phyloP scores from a whole-genome alignment of 2,113 vertebrate genomes.

The Erythrocercus mccallii region DNA sequence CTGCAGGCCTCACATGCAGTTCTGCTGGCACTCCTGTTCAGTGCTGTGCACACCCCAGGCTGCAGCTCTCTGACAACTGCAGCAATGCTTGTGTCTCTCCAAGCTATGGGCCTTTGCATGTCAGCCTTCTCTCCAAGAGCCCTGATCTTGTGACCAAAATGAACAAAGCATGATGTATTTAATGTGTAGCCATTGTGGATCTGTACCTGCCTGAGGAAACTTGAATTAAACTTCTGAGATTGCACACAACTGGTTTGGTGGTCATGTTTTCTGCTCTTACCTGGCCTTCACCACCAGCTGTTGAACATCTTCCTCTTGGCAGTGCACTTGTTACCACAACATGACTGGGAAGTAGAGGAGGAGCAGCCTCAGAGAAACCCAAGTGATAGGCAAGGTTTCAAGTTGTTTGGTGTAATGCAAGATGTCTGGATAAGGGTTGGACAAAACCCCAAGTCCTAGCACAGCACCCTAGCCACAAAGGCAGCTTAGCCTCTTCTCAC shows the following conservation, averaged over 20 bases:
- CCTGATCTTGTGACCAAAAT: background rate
- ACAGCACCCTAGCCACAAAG: background rate
- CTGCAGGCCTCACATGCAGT: background rate
- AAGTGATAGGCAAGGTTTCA: background rate
- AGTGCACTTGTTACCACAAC: background rate
- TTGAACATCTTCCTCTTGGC: background rate
- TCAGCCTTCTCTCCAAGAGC: background rate
- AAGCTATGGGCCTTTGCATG: background rate
- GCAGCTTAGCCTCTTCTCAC: background rate
- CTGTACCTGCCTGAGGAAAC: background rate
- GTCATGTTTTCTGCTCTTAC: background rate
- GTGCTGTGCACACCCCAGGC: accelerated
- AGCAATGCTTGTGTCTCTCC: background rate
- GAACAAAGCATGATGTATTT: background rate
- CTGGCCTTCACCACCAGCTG: background rate
- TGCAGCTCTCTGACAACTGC: background rate
- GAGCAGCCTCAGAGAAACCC: background rate
- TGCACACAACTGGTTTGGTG: background rate
- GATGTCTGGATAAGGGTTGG: background rate
- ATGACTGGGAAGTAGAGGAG: background rate
- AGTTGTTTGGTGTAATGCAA: background rate
- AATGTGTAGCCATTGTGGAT: background rate
- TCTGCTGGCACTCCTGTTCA: background rate
- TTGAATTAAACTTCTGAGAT: background rate
- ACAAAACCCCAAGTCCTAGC: background rate